Evolutionary conservation across 2,888 invertebrate genomes (phyloP), one percentile per base, ranked within the genome.

Genomic region (Drosophila anomalata): DNA sequence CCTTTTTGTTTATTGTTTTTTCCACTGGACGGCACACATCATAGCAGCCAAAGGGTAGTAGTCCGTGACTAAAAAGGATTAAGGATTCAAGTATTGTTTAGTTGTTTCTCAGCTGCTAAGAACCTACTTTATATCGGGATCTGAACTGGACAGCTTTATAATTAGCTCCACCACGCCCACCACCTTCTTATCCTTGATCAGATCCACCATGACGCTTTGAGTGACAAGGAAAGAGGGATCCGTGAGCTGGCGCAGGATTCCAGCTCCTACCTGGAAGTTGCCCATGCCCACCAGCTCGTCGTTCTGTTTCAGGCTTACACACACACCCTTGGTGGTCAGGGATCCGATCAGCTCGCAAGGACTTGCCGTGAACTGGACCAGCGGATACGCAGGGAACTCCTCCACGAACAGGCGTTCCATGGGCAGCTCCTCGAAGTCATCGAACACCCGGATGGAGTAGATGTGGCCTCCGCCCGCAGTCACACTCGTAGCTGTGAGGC

Each of bases 41-140:
- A 47, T 86, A 86, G 24, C 62, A 72, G 6, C 81, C 85, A 8
- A 71, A 69, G 0, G 71, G 69, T 0, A 68, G 5, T 3, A 75
- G 4, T 0, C 67, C 33, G 0, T 67, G 60, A 44, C 82, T 82
- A 8, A 4, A 14, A 1, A 4, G 7, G 3, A 12, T 14, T 2
- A 29, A 9, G 11, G 20, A 29, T 53, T 9, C 1, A 41, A 29
- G 4, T 31, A 7, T 7, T 14, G 0, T 20, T 11, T 1, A 31
- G 6, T 12, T 12, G 3, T 11, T 3, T 36, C 12, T 5, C 1
- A 5, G 2, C 3, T 29, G 4, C 2, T 14, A 11, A 0, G 1
- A 3, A 79, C 87, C 76, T 66, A 90, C 90, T 75, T 71, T 6
- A 78, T 60, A 47, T 88, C 82, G 3, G 87, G 76, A 58, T 86